These are phyloP conservation scores for Trogon melanurus DNA, from an alignment of 2,113 vertebrate genomes.

Conservation along the genomic window DNA sequence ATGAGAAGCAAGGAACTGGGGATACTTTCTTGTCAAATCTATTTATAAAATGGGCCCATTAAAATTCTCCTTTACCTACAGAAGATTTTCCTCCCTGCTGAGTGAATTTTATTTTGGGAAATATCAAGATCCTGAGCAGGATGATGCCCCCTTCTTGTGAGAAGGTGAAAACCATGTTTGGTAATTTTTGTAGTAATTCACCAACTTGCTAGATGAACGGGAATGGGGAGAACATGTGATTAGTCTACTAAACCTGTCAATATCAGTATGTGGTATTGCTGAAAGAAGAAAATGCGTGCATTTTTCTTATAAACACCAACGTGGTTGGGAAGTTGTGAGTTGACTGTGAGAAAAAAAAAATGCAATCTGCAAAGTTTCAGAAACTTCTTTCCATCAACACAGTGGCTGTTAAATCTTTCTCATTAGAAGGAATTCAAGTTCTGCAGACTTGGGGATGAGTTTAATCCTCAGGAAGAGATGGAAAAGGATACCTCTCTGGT, in stretches of 20 bases:
- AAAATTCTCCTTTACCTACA: neutral
- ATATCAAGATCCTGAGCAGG: neutral
- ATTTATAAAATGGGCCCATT: neutral
- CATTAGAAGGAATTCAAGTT: neutral
- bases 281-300: neutral
- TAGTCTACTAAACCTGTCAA: neutral
- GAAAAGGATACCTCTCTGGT: fast-evolving
- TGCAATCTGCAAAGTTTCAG: neutral
- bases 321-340: neutral
- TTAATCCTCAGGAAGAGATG: neutral
- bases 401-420: neutral
- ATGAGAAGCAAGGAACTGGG: neutral
- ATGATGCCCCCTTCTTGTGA: neutral
- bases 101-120: neutral
- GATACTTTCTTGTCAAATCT: constrained; percentile 27
- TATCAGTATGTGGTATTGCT: neutral
- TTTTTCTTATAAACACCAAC: neutral
- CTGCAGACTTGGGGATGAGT: neutral
- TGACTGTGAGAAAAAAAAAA: neutral
- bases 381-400: neutral
- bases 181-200: neutral
- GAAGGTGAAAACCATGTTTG: neutral
- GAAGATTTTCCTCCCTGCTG: neutral
- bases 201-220: neutral
- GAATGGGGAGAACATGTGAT: neutral